Conservation (phyloP, 2,113 vertebrate species). For the Tupaia tana region DNA sequence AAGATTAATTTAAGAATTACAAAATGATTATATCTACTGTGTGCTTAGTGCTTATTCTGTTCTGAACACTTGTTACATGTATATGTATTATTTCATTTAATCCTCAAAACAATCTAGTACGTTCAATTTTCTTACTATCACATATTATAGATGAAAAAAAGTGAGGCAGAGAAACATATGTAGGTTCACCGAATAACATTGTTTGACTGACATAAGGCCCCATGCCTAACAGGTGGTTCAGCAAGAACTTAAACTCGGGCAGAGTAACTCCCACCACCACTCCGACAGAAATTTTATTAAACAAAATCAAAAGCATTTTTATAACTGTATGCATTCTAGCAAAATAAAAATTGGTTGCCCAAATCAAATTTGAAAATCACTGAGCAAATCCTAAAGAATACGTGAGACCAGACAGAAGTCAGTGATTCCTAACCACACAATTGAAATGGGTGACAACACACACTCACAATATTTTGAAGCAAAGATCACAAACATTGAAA, state of each 20-base stretch:
- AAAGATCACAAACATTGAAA: conserved; percentile 18
- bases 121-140: background rate
- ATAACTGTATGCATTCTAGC: background rate
- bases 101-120: background rate
- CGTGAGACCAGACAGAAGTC: background rate
- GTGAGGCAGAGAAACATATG: background rate
- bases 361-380: conserved; percentile 26
- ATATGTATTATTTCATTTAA: background rate
- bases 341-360: conserved; percentile 16
- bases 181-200: too few relatives aligned
- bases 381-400: conserved; percentile 15
- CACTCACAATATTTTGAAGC: conserved; percentile 25
- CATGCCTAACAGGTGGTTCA: background rate
- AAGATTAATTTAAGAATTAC: background rate
- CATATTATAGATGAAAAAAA: conserved; percentile 9
- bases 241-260: background rate
- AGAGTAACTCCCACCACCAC: background rate
- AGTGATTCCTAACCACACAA: background rate
- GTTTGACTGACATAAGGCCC: background rate
- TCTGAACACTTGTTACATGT: conserved; percentile 3
- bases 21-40: background rate
- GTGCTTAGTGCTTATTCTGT: background rate
- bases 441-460: conserved; percentile 34
- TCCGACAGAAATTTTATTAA: background rate
- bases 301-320: background rate